phyloP scores from a whole-genome alignment of 37 sponge, comb jelly and placozoan species.

The Theonella swinhoei region DNA sequence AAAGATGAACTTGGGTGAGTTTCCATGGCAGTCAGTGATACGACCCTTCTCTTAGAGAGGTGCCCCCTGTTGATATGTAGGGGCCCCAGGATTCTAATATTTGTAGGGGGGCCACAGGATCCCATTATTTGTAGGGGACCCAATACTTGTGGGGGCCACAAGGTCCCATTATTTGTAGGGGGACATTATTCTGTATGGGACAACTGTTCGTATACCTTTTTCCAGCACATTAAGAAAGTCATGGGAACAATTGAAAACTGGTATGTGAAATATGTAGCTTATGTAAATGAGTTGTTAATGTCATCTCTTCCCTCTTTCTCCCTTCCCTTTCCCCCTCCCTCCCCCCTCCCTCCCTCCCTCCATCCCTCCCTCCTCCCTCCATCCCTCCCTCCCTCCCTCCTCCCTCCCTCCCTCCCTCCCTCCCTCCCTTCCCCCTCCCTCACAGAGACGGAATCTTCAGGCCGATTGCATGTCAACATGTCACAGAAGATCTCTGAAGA shows the following conservation, averaged over 20 bases:
- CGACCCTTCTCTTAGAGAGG: no score
- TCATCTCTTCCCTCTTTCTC: background rate
- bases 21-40: no score
- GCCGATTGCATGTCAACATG: slow-evolving; percentile 52
- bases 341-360: background rate
- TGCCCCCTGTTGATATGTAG: no score
- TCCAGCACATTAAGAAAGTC: slow-evolving; percentile 69
- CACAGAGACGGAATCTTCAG: slow-evolving; percentile 77
- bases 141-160: no score
- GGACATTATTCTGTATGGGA: no score
- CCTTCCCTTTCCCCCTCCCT: background rate
- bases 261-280: no score
- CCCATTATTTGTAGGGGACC: no score
- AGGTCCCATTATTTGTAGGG: no score
- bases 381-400: background rate
- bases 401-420: background rate
- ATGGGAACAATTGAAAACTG: slow-evolving; percentile 70
- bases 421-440: background rate
- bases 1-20: slow-evolving; percentile 88
- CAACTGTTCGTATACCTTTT: no score
- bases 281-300: background rate
- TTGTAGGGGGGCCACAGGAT: no score
- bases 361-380: no score
- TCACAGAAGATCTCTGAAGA: slow-evolving; percentile 76
- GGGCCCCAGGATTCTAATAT: no score